These are phyloP conservation scores for Drosophila lacertosa DNA, from an alignment of 1,140 invertebrate genomes.

Conservation along the genomic window DNA sequence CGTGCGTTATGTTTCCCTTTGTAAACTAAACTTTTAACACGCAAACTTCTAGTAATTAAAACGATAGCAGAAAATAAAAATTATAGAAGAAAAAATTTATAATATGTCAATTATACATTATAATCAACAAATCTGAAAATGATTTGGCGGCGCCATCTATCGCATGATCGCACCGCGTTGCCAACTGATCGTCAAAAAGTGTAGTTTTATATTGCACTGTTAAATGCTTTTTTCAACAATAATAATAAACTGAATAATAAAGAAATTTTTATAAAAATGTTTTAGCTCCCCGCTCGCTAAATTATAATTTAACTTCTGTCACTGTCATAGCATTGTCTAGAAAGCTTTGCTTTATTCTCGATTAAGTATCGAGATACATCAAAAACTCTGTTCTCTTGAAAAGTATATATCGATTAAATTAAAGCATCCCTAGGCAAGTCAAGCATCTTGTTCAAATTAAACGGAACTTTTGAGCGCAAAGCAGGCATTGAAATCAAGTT, in stretches of 20 bases:
- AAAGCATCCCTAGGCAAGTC: not conserved
- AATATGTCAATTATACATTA: not conserved
- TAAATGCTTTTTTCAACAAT: not conserved
- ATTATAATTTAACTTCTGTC: too few relatives aligned
- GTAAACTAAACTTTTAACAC: not conserved
- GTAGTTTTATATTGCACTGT: not conserved
- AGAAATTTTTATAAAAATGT: too few relatives aligned
- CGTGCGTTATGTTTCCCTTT: not conserved
- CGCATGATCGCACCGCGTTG: not conserved
- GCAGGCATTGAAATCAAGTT: slow-evolving; percentile 22
- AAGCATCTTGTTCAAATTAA: slow-evolving; percentile 38
- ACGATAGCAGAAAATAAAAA: not conserved
- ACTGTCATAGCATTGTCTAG: too few relatives aligned
- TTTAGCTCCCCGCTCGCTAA: too few relatives aligned
- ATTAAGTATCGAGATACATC: slow-evolving; percentile 3
- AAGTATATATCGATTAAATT: slow-evolving; percentile 5
- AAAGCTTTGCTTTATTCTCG: too few relatives aligned
- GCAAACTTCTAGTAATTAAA: not conserved
- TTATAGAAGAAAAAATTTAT: too few relatives aligned
- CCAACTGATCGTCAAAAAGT: slow-evolving; percentile 1
- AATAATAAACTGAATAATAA: too few relatives aligned
- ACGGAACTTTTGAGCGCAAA: slow-evolving; percentile 38
- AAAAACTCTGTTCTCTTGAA: not conserved
- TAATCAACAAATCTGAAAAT: not conserved
- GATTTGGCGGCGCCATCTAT: not conserved